A percentile compares a stretch with the other conserved stretches of the same genome.
Conservation (phyloP, 1,140 invertebrate genomes). For the Magallana angulata region DNA sequence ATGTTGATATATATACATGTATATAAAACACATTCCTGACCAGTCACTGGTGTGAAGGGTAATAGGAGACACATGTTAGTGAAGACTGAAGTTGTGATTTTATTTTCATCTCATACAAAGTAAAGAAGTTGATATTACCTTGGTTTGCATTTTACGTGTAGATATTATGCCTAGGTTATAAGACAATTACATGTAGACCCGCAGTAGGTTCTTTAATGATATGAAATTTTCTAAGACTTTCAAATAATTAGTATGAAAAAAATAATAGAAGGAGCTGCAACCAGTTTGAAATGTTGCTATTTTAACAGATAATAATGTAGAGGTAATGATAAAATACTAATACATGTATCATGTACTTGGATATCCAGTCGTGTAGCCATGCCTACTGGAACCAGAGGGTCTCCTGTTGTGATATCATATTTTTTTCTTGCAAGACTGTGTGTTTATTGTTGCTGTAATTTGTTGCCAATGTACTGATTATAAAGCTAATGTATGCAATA, state of each 20-base stretch:
- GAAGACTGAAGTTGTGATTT: constrained; percentile 15
- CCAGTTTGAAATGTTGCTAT: too few relatives aligned
- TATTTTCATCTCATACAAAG: neutral
- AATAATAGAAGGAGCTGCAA: too few relatives aligned
- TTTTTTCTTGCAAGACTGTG: constrained; percentile 23
- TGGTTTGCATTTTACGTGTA: neutral
- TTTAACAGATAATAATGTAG: neutral
- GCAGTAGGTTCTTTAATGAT: neutral
- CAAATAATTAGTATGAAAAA: neutral
- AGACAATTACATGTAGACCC: neutral
- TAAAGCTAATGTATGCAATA: constrained; percentile 34
- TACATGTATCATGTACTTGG: neutral
- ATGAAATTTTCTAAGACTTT: neutral
- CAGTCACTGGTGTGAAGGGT: neutral
- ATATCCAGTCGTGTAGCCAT: constrained; percentile 15
- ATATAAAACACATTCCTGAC: constrained; percentile 12
- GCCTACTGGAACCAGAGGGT: neutral
- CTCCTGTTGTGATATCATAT: constrained; percentile 28
- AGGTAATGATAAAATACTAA: neutral
- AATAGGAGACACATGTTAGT: neutral
- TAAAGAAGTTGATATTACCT: constrained; percentile 3
- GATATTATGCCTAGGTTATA: neutral
- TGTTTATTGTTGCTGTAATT: constrained; percentile 33
- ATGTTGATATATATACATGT: neutral
- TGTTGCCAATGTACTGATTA: constrained; percentile 33